These are phyloP conservation scores for Bombyx mori DNA, from an alignment of 1,140 invertebrate species.

Conservation along the genomic window ASM3026992v2 NC_085122.1:2080001-2080500, in stretches of 20 bases:
- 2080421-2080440: slow-evolving; percentile 57
- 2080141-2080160: neutral
- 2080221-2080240: too few species aligned
- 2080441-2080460: slow-evolving; percentile 59
- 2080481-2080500: slow-evolving; percentile 49
- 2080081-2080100: slow-evolving; percentile 22
- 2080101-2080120: slow-evolving; percentile 57
- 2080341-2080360: too few species aligned
- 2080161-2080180: too few species aligned
- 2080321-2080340: too few species aligned
- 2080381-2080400: slow-evolving; percentile 52
- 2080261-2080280: too few species aligned
- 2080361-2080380: too few species aligned
- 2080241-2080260: too few species aligned
- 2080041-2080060: slow-evolving; percentile 56
- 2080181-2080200: too few species aligned
- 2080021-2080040: slow-evolving; percentile 56
- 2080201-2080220: too few species aligned
- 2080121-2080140: slow-evolving; percentile 16
- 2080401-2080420: slow-evolving; percentile 51
- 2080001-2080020: slow-evolving; percentile 53
- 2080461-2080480: slow-evolving; percentile 48
- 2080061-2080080: slow-evolving; percentile 58
- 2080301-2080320: too few species aligned
- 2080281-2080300: too few species aligned